phyloP scores from a whole-genome alignment of 2,797 vertebrate genomes.

The Vespertilio murinus region DNA sequence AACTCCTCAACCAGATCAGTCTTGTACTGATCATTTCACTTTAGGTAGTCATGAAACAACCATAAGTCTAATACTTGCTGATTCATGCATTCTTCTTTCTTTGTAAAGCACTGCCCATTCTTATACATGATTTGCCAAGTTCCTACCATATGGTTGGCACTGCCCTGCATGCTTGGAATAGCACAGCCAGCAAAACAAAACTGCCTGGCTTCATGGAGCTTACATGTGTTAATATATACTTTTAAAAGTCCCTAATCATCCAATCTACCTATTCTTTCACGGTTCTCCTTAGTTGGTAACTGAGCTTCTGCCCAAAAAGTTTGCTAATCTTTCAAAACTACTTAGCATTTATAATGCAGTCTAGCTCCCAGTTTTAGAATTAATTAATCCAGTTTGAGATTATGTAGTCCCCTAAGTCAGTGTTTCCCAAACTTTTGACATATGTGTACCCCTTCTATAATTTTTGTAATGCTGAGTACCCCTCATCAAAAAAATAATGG shows the following conservation, averaged over 20 bases:
- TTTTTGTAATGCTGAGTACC: too few relatives aligned
- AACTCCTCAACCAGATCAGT: background rate
- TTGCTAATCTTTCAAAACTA: constrained; percentile 9
- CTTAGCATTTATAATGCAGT: background rate
- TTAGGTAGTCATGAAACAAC: background rate
- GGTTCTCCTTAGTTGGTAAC: background rate
- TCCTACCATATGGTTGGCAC: background rate
- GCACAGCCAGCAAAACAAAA: background rate
- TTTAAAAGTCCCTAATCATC: background rate
- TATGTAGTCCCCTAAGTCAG: background rate
- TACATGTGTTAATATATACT: background rate
- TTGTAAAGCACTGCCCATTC: background rate
- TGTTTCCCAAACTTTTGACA: too few relatives aligned
- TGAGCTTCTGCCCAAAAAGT: background rate
- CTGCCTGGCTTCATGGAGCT: background rate
- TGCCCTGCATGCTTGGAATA: background rate
- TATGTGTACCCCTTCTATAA: too few relatives aligned
- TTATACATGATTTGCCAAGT: background rate
- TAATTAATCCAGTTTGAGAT: background rate
- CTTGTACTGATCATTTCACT: background rate
- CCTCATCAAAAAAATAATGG: too few relatives aligned
- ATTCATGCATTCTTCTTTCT: background rate
- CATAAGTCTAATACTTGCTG: background rate
- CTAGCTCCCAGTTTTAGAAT: background rate
- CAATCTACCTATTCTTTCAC: background rate